A percentile compares a stretch with the other conserved stretches of the same genome.
Evolutionary conservation across 2,113 vertebrate species (phyloP).

Genomic region (Dipodomys spectabilis): DNA sequence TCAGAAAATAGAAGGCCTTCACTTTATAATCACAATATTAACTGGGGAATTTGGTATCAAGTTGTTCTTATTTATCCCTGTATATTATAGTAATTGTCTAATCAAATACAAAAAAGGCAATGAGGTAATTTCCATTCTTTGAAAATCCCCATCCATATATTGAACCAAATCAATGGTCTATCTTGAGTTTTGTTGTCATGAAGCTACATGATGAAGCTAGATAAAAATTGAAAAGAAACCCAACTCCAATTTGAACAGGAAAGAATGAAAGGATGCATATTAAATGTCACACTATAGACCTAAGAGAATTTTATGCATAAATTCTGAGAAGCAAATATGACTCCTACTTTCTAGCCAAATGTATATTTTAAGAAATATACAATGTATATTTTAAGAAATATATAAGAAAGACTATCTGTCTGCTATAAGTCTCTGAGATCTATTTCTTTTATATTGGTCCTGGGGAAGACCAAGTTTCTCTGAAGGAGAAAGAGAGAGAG

Average conservation of each 20-base stretch:
- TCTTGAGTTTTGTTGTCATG: conserved; percentile 41
- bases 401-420: conserved; percentile 45
- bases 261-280: neutral
- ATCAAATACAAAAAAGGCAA: conserved; percentile 27
- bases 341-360: conserved; percentile 26
- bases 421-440: conserved; percentile 4
- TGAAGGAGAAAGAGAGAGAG: neutral
- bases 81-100: conserved; percentile 15
- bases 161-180: conserved; percentile 7
- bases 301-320: neutral
- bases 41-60: neutral
- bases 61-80: neutral
- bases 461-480: conserved; percentile 6
- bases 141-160: conserved; percentile 7
- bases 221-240: conserved; percentile 7
- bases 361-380: conserved; percentile 59
- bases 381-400: conserved; percentile 57
- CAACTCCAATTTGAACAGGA: neutral
- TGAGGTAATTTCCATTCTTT: conserved; percentile 27
- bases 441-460: conserved; percentile 18
- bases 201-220: neutral
- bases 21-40: conserved; percentile 24
- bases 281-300: neutral
- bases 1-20: neutral
- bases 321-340: conserved; percentile 31